Evolutionary conservation across 2,888 invertebrate genomes (phyloP).

Genomic region (Rhogogaster chlorosoma): DNA sequence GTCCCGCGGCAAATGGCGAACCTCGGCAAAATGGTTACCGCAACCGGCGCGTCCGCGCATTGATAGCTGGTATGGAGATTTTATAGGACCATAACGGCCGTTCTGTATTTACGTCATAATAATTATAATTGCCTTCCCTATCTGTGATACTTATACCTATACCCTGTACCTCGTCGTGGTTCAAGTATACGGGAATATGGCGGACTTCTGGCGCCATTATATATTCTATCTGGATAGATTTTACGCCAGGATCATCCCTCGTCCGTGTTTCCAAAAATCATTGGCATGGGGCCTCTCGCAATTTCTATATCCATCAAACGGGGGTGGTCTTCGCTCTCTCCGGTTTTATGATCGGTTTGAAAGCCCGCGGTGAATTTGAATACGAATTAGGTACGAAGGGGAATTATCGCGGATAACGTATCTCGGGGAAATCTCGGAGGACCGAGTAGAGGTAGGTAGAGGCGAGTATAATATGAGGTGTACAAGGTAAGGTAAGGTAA

Average conservation of each 20-base stretch:
- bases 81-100: constrained; percentile 65
- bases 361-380: neutral
- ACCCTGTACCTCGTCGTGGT: constrained; percentile 5
- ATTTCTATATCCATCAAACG: neutral
- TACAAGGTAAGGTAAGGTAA: neutral
- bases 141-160: constrained; percentile 70
- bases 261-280: too few relatives aligned
- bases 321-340: neutral
- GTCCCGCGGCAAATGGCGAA: constrained; percentile 36
- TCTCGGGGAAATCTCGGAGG: constrained; percentile 27
- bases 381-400: neutral
- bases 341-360: neutral
- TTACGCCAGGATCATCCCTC: too few relatives aligned
- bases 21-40: constrained; percentile 36
- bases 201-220: constrained; percentile 58
- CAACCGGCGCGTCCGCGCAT: constrained; percentile 34
- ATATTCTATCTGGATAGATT: constrained; percentile 69
- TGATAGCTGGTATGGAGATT: constrained; percentile 61
- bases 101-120: constrained; percentile 67
- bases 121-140: constrained; percentile 73
- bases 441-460: neutral
- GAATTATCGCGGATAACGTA: neutral
- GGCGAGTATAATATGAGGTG: neutral
- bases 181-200: constrained; percentile 71
- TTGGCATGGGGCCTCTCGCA: too few relatives aligned